phyloP scores from a whole-genome alignment of 2,113 vertebrate genomes.

The Neodon shergylaensis region DNA sequence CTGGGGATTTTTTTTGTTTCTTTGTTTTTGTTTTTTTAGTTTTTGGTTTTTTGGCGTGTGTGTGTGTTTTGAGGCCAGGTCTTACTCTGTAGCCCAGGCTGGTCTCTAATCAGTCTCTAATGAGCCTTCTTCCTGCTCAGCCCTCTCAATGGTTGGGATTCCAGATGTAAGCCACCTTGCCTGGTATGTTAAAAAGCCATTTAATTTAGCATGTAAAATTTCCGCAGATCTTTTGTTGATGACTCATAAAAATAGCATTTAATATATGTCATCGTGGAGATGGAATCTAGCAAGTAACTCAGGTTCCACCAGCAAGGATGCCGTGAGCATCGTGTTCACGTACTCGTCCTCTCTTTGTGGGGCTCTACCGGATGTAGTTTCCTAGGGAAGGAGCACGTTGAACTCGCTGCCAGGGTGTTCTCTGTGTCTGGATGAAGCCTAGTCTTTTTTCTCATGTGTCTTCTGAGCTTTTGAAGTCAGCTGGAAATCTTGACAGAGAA shows the following conservation, averaged over 20 bases:
- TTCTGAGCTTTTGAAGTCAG: not conserved
- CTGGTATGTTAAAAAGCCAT: not conserved
- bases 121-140: not conserved
- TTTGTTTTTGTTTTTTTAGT: too few species aligned
- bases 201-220: not conserved
- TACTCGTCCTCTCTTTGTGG: not conserved
- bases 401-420: not conserved
- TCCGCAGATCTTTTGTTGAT: not conserved
- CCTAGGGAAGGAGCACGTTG: not conserved
- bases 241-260: not conserved
- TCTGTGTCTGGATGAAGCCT: not conserved
- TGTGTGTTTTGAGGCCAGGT: not conserved
- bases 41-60: too few species aligned
- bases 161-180: not conserved
- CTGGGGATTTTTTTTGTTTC: not conserved
- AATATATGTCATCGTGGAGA: not conserved
- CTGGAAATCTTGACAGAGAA: not conserved
- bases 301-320: too few species aligned
- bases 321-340: rapidly evolving
- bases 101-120: not conserved
- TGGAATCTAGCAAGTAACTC: not conserved
- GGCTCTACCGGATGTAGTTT: not conserved
- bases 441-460: not conserved
- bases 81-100: not conserved
- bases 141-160: not conserved